Percentiles rank a stretch among this genome's conserved stretches.
phyloP scores from a whole-genome alignment of 2,113 vertebrate species.

The Tachuris rubrigastra region DNA sequence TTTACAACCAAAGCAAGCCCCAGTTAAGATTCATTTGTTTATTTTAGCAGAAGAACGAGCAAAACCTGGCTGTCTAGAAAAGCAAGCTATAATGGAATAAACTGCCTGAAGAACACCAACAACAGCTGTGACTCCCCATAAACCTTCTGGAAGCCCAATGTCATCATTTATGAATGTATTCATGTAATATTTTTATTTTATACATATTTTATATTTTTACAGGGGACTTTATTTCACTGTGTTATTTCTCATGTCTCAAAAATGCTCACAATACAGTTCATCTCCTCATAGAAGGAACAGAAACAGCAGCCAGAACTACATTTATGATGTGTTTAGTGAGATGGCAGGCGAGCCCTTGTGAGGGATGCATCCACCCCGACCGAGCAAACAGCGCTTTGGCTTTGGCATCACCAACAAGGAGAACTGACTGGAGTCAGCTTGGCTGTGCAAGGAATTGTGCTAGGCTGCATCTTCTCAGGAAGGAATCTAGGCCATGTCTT shows the following conservation, averaged over 20 bases:
- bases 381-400: neutral
- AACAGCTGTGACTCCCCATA: neutral
- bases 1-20: neutral
- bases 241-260: neutral
- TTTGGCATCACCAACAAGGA: neutral
- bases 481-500: neutral
- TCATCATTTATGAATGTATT: neutral
- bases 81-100: neutral
- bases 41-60: slow-evolving; percentile 1
- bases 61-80: slow-evolving; percentile 4
- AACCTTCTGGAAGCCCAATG: neutral
- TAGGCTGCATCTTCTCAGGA: neutral
- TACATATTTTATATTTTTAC: too few species aligned
- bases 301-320: neutral
- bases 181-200: neutral
- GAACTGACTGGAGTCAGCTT: neutral
- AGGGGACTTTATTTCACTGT: neutral
- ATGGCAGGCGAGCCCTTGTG: neutral
- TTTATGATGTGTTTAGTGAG: neutral
- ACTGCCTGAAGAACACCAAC: neutral
- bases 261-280: neutral
- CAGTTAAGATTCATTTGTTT: neutral
- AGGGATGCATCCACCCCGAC: neutral
- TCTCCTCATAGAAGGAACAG: neutral
- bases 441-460: neutral